Base-by-base conservation (phyloP, 37 sponge, comb jelly and placozoan species). In the Corticium candelabrum region DNA sequence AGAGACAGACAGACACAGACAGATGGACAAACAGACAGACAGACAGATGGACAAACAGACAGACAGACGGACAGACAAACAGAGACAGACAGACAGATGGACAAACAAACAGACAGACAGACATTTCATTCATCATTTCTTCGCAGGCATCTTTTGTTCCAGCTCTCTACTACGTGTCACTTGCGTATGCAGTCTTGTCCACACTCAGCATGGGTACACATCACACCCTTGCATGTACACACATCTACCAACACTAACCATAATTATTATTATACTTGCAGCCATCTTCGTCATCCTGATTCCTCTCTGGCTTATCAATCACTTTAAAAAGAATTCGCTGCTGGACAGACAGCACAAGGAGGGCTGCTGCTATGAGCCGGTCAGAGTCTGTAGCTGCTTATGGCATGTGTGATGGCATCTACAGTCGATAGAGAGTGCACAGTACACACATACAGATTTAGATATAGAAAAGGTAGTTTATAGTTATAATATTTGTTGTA, bases 361-460 rank as follows among this genome's bases (percentile, higher is more conserved):
- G 73, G 73, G 73, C 5, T 5, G 5, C 5, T 70, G 73, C 73
- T 70, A 70, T 34, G 73, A 70, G 31, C 73, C 73, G 21, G 73
- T 70, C 5, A 5, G 29, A 5, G 5, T 7, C 36, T 70, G 73
- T 34, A 29, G 5, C 73, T 70, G 73, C 31, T 4, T 70, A 4
- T 70, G 73, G 73, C 73, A 70, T 34, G 73, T 70, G 21, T 70
- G 21, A 70, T 27, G 21, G 21, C 11, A 50, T 21, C 11, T 27
- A 50, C 62, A 50, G 21, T 21, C 11, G 11, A 50, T 50, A 50
- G 62, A 50, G 62, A 50, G 62, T 27, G 15, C 11, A 21, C 62
- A 27, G 21, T 21, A 50, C 62, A 21, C 21, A 50, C 21, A 50
- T 50, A 50, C 62, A 50, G 11, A 50, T 21, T 50, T 27, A 50